Conservation (phyloP, 2,797 vertebrate genomes). For the Chrysocyon brachyurus region DNA sequence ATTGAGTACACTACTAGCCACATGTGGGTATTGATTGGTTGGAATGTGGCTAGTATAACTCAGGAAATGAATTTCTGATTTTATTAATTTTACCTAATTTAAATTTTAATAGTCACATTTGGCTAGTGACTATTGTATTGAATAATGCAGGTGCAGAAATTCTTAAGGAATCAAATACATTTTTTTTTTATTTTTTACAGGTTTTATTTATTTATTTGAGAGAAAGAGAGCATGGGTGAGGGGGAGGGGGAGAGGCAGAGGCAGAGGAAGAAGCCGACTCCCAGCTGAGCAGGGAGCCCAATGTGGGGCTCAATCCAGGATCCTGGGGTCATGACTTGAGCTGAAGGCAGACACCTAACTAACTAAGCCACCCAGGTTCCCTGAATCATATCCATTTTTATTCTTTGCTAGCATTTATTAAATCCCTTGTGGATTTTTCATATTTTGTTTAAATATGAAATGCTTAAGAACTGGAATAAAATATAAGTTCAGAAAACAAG, state of each 20-base stretch:
- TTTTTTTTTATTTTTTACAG: neutral
- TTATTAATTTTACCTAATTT: slow-evolving; percentile 52
- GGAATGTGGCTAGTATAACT: neutral
- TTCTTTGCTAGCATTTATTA: neutral
- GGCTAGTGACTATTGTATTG: neutral
- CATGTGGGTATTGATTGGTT: neutral
- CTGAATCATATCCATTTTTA: neutral
- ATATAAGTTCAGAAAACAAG: slow-evolving; percentile 38
- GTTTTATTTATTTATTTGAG: too few species aligned
- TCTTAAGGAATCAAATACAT: neutral
- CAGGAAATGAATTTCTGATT: slow-evolving; percentile 1
- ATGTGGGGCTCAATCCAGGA: too few species aligned
- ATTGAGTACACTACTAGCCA: neutral
- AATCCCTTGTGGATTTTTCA: neutral
- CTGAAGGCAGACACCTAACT: too few species aligned
- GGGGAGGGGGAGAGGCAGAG: too few species aligned
- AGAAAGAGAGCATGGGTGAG: too few species aligned
- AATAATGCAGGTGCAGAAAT: neutral
- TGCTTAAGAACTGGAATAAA: neutral
- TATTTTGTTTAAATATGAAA: slow-evolving; percentile 56
- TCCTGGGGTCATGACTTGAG: too few species aligned
- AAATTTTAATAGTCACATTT: neutral
- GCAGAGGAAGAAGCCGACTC: too few species aligned
- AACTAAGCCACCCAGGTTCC: too few species aligned
- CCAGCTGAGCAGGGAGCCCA: too few species aligned